A percentile compares a stretch with the other conserved stretches of the same genome.
These are phyloP conservation scores for Diadophis punctatus DNA, from an alignment of 2,113 vertebrate species.

Conservation along the genomic window DNA sequence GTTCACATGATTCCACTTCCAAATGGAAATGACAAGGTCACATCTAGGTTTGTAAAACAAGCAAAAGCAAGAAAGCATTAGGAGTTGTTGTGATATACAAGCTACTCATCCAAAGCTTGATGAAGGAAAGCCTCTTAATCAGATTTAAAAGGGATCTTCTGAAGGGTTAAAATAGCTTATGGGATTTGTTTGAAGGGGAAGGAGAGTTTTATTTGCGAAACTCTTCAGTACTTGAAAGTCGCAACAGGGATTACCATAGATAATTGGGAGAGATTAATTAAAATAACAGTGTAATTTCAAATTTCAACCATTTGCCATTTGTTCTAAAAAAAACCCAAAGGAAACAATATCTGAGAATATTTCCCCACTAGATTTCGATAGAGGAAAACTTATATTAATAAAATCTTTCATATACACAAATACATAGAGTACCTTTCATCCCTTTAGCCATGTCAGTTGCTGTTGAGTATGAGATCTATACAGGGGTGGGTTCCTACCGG, in stretches of 20 bases:
- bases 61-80: neutral
- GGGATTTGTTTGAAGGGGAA: neutral
- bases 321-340: neutral
- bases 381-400: neutral
- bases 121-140: neutral
- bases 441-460: neutral
- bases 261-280: slow-evolving; percentile 17
- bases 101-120: slow-evolving; percentile 19
- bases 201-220: slow-evolving; percentile 6
- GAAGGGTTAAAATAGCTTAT: neutral
- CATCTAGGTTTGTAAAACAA: neutral
- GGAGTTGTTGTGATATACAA: neutral
- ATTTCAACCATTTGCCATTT: neutral
- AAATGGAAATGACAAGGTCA: neutral
- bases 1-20: neutral
- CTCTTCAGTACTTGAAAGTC: neutral
- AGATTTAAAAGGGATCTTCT: slow-evolving; percentile 8
- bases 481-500: too few species aligned
- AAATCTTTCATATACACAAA: neutral
- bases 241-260: neutral
- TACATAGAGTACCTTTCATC: neutral
- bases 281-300: neutral
- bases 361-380: neutral
- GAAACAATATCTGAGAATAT: neutral
- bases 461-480: neutral